Evolutionary conservation across 2,797 vertebrate species (phyloP).

Genomic region (Hylomyscus alleni): DNA sequence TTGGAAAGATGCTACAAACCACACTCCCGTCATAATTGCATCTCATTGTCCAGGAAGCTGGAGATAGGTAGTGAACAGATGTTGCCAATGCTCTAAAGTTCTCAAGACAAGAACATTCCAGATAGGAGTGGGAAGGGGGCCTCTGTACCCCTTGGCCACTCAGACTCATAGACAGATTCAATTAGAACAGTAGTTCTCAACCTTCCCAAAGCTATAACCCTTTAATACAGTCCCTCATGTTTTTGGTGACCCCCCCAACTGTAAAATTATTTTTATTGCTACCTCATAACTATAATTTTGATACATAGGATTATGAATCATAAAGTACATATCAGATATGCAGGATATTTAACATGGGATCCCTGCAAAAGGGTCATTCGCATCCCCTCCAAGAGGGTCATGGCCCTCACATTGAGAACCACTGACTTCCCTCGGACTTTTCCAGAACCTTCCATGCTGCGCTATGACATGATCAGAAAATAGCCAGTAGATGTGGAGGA

Average conservation of each 20-base stretch:
- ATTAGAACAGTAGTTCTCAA: background rate
- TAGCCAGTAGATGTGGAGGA: background rate
- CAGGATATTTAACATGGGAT: background rate
- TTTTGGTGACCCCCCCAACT: background rate
- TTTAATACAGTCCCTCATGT: background rate
- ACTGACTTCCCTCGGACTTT: background rate
- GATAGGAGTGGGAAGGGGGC: background rate
- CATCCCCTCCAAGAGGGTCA: background rate
- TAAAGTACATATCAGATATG: background rate
- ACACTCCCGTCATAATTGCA: background rate
- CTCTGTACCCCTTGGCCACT: background rate
- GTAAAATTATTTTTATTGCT: background rate
- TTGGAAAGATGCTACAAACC: background rate
- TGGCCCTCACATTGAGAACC: background rate
- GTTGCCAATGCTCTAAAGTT: background rate
- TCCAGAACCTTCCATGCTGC: background rate
- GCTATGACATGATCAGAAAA: background rate
- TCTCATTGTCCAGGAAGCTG: background rate
- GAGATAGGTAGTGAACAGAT: rapidly evolving
- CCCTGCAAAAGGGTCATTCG: background rate
- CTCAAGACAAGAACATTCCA: background rate
- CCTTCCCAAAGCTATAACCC: background rate
- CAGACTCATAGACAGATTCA: background rate
- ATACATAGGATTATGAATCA: background rate
- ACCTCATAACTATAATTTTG: background rate